Conservation (phyloP, 2,888 invertebrate species). For the Rhagonycha fulva region DNA sequence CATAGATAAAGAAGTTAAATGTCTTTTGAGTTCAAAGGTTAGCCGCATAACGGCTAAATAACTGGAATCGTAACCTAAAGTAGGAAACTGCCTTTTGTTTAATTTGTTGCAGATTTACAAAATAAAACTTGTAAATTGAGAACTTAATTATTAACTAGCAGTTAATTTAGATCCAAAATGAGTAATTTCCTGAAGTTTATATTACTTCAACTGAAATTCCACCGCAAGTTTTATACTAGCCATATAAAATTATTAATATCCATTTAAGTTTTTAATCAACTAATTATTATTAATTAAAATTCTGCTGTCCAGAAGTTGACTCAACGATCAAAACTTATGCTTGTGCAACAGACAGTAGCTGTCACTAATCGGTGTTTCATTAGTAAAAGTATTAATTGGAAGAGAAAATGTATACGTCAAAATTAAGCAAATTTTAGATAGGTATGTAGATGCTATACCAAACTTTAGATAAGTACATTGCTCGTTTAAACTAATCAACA, state of each 20-base stretch:
- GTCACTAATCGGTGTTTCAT: background rate
- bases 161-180: background rate
- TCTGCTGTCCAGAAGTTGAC: background rate
- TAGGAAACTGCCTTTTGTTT: slow-evolving; percentile 5
- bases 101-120: background rate
- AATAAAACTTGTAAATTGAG: background rate
- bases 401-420: background rate
- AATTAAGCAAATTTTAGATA: background rate
- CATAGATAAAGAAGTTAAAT: slow-evolving; percentile 27
- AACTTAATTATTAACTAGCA: background rate
- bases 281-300: background rate
- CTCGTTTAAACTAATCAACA: background rate
- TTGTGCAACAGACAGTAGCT: background rate
- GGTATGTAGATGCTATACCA: background rate
- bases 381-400: background rate
- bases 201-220: background rate
- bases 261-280: background rate
- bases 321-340: background rate
- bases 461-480: background rate
- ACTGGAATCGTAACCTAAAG: slow-evolving; percentile 10
- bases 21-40: slow-evolving; percentile 20
- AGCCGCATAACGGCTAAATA: slow-evolving; percentile 18
- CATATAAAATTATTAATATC: background rate
- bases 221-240: background rate
- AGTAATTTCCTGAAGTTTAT: background rate